Base-by-base conservation (phyloP, 2,797 vertebrate genomes). In the Poeciliopsis presidionis region DNA sequence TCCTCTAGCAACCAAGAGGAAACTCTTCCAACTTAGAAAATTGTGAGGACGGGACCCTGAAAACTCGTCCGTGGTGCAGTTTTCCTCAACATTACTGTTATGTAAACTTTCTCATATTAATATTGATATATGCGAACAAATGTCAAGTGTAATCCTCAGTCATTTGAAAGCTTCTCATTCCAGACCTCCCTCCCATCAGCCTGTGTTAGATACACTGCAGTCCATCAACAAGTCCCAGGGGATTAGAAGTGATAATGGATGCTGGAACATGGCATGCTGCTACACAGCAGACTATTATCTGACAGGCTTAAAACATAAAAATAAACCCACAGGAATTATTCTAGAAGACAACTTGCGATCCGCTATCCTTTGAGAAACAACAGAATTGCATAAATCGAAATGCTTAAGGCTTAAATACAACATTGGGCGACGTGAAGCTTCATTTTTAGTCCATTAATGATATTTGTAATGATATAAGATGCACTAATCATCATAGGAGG, bases 181-280 rank as follows among this genome's bases (percentile, higher is more conserved):
- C n/a, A 67, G 63, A 67, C 41, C 39, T 13, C 47, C 39, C n/a
- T 7, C 43, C 67, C 67, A 28, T 46, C 67, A 46, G 45, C n/a
- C 43, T 70, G 67, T 45, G 46, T 70, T 70, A 28, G 67, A 70
- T 16, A 28, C 1, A 45, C 41, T 70, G 14, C 25, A 70, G 14
- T 70, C 22, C 67, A 46, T 70, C 67, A 70, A 70, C 67, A 70
- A 70, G 41, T 70, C 67, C 43, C 67, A n/a, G 67, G 25, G 67
- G 67, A 70, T 70, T 70, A 70, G 41, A 45, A 70, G 43, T 70
- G 67, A 70, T 70, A 46, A 70, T 70, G 67, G 67, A 70, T 28
- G 67, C 45, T 28, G 67, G 67, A 46, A 70, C 67, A 16, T 70
- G 67, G 67, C 67, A 70, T 28, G 39, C 25, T 28, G 67, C 41